Conservation (phyloP, 2,113 vertebrate genomes). For the Motacilla alba region DNA sequence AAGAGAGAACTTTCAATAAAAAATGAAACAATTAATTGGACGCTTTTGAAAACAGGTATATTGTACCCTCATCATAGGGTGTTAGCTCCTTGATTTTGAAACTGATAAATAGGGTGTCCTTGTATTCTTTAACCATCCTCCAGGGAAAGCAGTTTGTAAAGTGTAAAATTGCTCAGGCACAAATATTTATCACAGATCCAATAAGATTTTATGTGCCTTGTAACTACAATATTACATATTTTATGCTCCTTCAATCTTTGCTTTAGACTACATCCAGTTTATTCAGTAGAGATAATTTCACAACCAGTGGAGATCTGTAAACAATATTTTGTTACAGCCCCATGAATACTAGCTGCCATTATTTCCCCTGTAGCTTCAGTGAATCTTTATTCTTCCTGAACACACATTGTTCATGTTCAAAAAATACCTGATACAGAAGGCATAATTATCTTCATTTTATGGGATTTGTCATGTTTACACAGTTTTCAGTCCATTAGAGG, state of each 20-base stretch:
- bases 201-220: constrained; percentile 69
- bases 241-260: constrained; percentile 55
- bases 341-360: neutral
- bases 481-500: constrained; percentile 9
- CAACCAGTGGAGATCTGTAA: constrained; percentile 39
- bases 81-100: neutral
- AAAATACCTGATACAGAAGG: constrained; percentile 19
- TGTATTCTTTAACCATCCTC: constrained; percentile 30
- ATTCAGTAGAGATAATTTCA: constrained; percentile 56
- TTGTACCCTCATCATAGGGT: neutral
- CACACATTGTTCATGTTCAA: constrained; percentile 8
- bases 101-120: constrained; percentile 21
- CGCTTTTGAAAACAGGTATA: constrained; percentile 1
- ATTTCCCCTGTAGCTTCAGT: neutral
- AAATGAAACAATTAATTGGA: constrained; percentile 19
- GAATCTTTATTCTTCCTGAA: constrained; percentile 15
- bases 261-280: constrained; percentile 24
- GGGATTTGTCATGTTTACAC: constrained; percentile 23
- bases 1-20: neutral
- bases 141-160: constrained; percentile 40
- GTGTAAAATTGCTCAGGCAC: constrained; percentile 58
- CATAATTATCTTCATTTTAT: constrained; percentile 50
- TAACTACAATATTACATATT: constrained; percentile 60
- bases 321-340: constrained; percentile 45
- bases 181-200: constrained; percentile 68